Evolutionary conservation across 2,888 invertebrate genomes (phyloP).

Genomic region (Eledona agricola): DNA sequence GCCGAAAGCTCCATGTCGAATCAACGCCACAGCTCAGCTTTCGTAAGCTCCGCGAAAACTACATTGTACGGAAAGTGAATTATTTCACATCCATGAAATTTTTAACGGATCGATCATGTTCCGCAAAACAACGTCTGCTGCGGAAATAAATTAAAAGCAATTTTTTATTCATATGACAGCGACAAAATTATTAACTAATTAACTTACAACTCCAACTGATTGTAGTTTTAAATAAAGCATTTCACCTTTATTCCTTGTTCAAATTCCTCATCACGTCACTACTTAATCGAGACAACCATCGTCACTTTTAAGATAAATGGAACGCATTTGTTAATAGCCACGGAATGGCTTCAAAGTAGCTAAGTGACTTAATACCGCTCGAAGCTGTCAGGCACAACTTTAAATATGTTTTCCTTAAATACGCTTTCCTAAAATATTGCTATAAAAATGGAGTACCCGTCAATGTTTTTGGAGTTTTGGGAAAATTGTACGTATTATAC

Average conservation of each 20-base stretch:
- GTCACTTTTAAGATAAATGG: slow-evolving; percentile 17
- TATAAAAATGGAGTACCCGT: too few species aligned
- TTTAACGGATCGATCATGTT: slow-evolving; percentile 11
- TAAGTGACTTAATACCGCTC: slow-evolving; percentile 13
- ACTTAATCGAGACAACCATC: slow-evolving; percentile 9
- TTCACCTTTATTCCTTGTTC: slow-evolving; percentile 20
- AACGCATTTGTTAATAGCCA: slow-evolving; percentile 18
- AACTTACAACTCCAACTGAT: slow-evolving; percentile 28
- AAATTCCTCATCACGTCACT: slow-evolving; percentile 25
- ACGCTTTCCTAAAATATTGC: neutral
- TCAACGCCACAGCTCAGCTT: too few species aligned
- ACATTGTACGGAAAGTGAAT: too few species aligned
- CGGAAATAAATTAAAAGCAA: slow-evolving; percentile 27
- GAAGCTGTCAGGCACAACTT: slow-evolving; percentile 7
- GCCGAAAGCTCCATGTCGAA: neutral
- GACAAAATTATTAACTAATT: slow-evolving; percentile 28
- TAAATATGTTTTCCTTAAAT: slow-evolving; percentile 14
- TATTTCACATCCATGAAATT: too few species aligned
- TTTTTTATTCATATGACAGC: slow-evolving; percentile 26
- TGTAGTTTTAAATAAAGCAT: too few species aligned
- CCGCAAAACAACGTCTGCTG: too few species aligned
- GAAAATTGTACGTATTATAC: too few species aligned
- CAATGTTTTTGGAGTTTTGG: too few species aligned
- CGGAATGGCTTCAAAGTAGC: slow-evolving; percentile 4
- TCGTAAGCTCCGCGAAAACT: too few species aligned